A percentile compares a stretch with the other conserved stretches of the same genome.
Evolutionary conservation across 2,888 invertebrate species (phyloP).

Genomic region (Serrognathus titanus): DNA sequence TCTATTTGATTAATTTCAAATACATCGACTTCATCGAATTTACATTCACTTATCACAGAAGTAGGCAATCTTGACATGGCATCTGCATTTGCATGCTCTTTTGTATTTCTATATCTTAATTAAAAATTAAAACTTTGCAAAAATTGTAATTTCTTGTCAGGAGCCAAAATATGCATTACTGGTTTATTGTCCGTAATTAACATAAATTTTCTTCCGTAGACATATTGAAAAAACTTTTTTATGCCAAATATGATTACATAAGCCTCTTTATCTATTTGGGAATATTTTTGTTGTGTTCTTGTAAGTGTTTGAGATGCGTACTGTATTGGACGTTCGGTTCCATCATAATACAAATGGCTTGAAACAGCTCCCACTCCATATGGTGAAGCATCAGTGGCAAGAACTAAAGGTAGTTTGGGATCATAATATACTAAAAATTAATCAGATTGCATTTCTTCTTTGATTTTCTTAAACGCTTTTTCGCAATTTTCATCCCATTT

Average conservation of each 20-base stretch:
- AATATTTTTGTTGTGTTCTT: constrained; percentile 31
- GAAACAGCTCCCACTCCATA: constrained; percentile 36
- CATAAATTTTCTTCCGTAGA: constrained; percentile 11
- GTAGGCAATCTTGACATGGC: constrained; percentile 1
- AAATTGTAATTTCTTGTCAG: constrained; percentile 11
- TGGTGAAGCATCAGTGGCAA: constrained; percentile 32
- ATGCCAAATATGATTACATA: constrained; percentile 14
- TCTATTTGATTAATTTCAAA: too few species aligned
- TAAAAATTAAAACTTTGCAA: constrained; percentile 11
- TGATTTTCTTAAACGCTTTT: constrained; percentile 28
- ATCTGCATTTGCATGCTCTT: constrained; percentile 7
- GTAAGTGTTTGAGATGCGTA: constrained; percentile 38
- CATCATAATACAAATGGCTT: constrained; percentile 36
- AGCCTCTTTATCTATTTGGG: constrained; percentile 14
- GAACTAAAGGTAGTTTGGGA: constrained; percentile 27
- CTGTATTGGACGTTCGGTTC: constrained; percentile 39
- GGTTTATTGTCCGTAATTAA: constrained; percentile 16
- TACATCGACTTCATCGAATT: too few species aligned
- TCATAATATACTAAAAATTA: constrained; percentile 31
- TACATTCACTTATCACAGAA: background rate
- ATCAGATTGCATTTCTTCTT: constrained; percentile 28
- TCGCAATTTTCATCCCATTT: constrained; percentile 26
- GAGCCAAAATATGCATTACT: constrained; percentile 10
- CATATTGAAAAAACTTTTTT: constrained; percentile 12
- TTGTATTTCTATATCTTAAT: constrained; percentile 11